phyloP scores from a whole-genome alignment of 1,140 invertebrate species.

The Stenopsyche tienmushanensis region DNA sequence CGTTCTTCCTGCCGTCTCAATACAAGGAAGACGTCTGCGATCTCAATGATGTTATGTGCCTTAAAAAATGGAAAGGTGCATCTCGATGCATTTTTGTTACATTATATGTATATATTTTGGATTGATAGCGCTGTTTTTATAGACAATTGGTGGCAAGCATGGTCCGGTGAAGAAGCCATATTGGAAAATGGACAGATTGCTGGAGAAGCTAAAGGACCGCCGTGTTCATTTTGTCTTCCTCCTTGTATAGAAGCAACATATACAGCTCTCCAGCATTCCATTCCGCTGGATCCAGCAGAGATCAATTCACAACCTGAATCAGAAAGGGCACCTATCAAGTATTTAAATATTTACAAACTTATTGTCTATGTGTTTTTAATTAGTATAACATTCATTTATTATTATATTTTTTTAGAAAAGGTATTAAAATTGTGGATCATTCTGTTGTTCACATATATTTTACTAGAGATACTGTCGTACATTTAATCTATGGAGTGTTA shows the following conservation, averaged over 20 bases:
- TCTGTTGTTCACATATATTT: conserved; percentile 53
- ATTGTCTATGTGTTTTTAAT: too few relatives aligned
- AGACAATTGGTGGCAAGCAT: conserved; percentile 27
- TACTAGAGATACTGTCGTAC: conserved; percentile 48
- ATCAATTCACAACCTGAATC: conserved; percentile 29
- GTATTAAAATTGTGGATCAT: conserved; percentile 50
- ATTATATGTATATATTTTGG: not conserved
- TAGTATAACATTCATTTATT: too few relatives aligned
- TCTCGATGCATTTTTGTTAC: not conserved
- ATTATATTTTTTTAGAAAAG: conserved; percentile 45
- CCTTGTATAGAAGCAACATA: conserved; percentile 31
- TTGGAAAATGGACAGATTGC: conserved; percentile 21
- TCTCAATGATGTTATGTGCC: conserved; percentile 49
- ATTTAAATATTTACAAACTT: too few relatives aligned
- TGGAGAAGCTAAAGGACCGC: conserved; percentile 15
- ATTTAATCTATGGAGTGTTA: conserved; percentile 52
- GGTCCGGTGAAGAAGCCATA: conserved; percentile 28
- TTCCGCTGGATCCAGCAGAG: conserved; percentile 22
- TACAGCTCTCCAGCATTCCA: conserved; percentile 11
- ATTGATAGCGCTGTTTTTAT: too few relatives aligned
- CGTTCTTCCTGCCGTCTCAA: conserved; percentile 56
- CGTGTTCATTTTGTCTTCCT: conserved; percentile 33
- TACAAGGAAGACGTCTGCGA: conserved; percentile 50
- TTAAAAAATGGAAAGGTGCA: conserved; percentile 41
- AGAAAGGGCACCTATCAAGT: conserved; percentile 32